These are phyloP conservation scores for Semaprochilodus insignis DNA, from an alignment of 2,797 vertebrate species.

Conservation along the genomic window DNA sequence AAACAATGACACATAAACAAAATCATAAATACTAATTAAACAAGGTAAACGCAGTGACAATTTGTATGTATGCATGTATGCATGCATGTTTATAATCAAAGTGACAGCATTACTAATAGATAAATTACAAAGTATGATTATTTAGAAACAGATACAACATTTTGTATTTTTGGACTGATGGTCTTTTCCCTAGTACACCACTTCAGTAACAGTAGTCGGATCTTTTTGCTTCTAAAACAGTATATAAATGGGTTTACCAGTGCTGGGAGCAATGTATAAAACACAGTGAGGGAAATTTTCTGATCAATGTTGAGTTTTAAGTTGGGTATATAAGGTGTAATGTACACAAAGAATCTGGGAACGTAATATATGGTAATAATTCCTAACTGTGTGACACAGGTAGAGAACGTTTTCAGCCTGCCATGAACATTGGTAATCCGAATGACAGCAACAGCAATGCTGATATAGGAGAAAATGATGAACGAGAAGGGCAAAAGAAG, in stretches of 20 bases:
- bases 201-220: conserved; percentile 46
- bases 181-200: not conserved
- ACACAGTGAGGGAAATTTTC: conserved; percentile 56
- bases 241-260: conserved; percentile 55
- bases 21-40: not conserved
- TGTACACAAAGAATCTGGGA: conserved; percentile 50
- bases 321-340: not conserved
- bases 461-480: conserved; percentile 68
- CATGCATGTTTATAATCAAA: not conserved
- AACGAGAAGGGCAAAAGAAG: conserved; percentile 66
- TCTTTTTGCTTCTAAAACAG: conserved; percentile 42
- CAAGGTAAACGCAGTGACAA: not conserved
- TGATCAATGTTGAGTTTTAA: conserved; percentile 12
- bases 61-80: not conserved
- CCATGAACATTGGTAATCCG: conserved; percentile 64
- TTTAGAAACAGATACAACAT: not conserved
- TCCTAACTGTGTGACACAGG: conserved; percentile 68
- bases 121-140: not conserved
- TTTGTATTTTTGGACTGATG: not conserved
- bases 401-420: conserved; percentile 68
- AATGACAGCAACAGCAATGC: conserved; percentile 66
- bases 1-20: no score
- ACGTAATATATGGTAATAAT: conserved; percentile 69
- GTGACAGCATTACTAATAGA: no score
- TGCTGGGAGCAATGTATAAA: conserved; percentile 64